A percentile compares a stretch with the other conserved stretches of the same genome.
Evolutionary conservation across 2,797 vertebrate species (phyloP).

Genomic region (Bryconaethiops microstoma): DNA sequence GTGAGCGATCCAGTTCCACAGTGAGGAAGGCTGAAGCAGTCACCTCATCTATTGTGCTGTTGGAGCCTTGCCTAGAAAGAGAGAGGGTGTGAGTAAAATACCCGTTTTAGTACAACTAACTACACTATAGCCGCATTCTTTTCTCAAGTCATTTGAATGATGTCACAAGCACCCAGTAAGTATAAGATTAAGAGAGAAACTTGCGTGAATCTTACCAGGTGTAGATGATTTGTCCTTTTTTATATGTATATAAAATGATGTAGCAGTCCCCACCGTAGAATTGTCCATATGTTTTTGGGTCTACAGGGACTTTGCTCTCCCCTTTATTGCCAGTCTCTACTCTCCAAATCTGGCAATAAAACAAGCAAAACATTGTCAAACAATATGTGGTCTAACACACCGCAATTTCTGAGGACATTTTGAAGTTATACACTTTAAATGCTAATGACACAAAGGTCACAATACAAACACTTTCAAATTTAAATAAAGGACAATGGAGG

Average conservation of each 20-base stretch:
- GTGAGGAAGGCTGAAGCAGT: conserved; percentile 90
- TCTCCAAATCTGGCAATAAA: conserved; percentile 85
- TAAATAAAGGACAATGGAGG: background rate
- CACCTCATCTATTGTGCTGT: conserved; percentile 82
- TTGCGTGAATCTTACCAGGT: conserved; percentile 65
- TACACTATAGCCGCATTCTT: background rate
- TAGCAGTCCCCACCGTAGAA: conserved; percentile 93
- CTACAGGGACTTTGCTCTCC: conserved; percentile 72
- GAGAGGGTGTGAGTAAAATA: background rate
- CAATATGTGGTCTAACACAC: background rate
- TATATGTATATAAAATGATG: conserved; percentile 89
- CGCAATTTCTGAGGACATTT: background rate
- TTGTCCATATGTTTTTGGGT: conserved; percentile 77
- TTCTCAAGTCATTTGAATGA: background rate
- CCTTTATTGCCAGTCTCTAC: conserved; percentile 80
- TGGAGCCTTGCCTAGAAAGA: conserved; percentile 84
- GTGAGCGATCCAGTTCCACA: conserved; percentile 84
- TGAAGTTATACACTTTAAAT: background rate
- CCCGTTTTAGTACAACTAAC: background rate
- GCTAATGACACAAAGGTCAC: too few relatives aligned
- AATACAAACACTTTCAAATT: too few relatives aligned
- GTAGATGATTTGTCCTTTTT: conserved; percentile 70
- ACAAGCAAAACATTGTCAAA: conserved; percentile 8
- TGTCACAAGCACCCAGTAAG: background rate
- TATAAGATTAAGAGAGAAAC: background rate